Base-by-base conservation (phyloP, 2,888 invertebrate species). In the Minunthozetes semirufus region DNA sequence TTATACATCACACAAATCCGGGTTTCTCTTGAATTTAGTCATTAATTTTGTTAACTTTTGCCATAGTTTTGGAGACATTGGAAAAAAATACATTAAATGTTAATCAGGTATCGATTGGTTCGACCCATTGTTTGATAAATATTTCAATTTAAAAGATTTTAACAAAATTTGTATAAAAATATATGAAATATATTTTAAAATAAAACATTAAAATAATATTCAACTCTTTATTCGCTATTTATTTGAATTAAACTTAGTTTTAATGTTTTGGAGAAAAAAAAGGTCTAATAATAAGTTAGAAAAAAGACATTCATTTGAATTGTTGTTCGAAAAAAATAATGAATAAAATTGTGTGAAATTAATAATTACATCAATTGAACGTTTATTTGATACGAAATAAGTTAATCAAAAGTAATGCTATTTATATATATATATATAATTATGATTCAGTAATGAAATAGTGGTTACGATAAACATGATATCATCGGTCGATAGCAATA, bases 1-100 rank as follows among this genome's bases (percentile, higher is more conserved):
- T 94, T 78, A 94, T 95, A 78, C 72, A 56, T 19, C 56, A 56
- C 25, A 56, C 56, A 25, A 56, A 56, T 25, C 56, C 56, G 11
- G 56, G 56, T 19, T 56, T 56, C 25, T 56, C 22, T 25, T 56
- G n/a, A 25, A 19, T 50, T 50, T 50, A 50, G 50, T 50, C 50
- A 50, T 50, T n/a, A 8, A 13, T 17, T 50, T 50, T 46, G 33
- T 33, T 33, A 33, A 33, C 33, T 33, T 33, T 33, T 33, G 9
- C 33, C 33, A 33, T 33, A 33, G 33, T 33, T 33, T 33, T 33
- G 33, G 33, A 33, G 9, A 33, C 9, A 33, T 33, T 33, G 33
- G 33, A 33, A 33, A 33, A 33, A 6, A 9, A 6, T 46, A 46
- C 33, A 33, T 33, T 9, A 33, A 6, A 6, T 33, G 33, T 33